Evolutionary conservation across 2,888 invertebrate genomes (phyloP).

Genomic region (Mimas tiliae): DNA sequence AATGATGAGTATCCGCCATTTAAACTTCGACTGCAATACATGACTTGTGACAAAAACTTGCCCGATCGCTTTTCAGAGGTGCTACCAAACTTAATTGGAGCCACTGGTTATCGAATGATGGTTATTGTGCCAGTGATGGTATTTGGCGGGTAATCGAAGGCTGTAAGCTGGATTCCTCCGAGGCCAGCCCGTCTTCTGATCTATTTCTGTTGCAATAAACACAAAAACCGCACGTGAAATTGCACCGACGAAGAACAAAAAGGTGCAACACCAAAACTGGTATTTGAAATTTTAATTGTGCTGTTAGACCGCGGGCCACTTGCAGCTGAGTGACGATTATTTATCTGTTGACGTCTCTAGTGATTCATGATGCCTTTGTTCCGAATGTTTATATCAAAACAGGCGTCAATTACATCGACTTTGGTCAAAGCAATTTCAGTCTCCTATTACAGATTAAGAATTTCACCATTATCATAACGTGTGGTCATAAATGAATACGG

Average conservation of each 20-base stretch:
- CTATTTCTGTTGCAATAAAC: constrained; percentile 57
- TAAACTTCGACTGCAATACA: constrained; percentile 59
- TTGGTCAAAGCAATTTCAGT: constrained; percentile 10
- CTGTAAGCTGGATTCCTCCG: constrained; percentile 46
- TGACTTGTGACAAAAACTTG: constrained; percentile 74
- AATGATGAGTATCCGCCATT: constrained; percentile 80
- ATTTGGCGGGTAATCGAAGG: constrained; percentile 68
- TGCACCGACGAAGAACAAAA: constrained; percentile 48
- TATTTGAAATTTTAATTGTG: constrained; percentile 64
- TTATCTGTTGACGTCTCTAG: constrained; percentile 42
- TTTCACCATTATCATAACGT: constrained; percentile 2
- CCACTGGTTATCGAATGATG: constrained; percentile 66
- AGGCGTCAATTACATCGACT: constrained; percentile 39
- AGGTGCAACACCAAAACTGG: constrained; percentile 53
- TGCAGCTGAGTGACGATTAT: constrained; percentile 40
- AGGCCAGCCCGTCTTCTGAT: constrained; percentile 41
- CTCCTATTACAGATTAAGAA: constrained; percentile 9
- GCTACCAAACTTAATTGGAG: constrained; percentile 82
- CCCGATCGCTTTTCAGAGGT: constrained; percentile 67
- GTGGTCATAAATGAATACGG: neutral
- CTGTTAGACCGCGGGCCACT: constrained; percentile 44
- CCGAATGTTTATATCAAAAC: constrained; percentile 28
- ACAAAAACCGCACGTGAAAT: constrained; percentile 56
- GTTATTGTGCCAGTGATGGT: constrained; percentile 61
- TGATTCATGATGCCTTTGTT: constrained; percentile 51